Evolutionary conservation across 2,888 invertebrate genomes (phyloP).

Genomic region (Amphimallon solstitiale): DNA sequence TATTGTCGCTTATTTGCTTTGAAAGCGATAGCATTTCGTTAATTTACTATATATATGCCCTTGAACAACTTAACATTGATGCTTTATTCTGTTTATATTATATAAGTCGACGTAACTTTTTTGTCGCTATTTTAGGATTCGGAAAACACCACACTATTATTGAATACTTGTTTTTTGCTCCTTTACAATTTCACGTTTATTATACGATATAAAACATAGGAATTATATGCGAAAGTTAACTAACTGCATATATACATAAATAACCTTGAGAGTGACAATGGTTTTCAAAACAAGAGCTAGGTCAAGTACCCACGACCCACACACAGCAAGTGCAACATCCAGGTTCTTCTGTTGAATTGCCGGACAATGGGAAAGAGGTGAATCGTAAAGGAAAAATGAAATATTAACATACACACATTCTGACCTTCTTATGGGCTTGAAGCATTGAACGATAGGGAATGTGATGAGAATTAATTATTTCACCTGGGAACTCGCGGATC

Average conservation of each 20-base stretch:
- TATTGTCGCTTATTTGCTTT: too few species aligned
- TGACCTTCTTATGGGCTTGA: conserved; percentile 45
- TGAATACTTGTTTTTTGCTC: conserved; percentile 41
- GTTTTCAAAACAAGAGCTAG: conserved; percentile 57
- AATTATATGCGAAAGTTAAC: conserved; percentile 43
- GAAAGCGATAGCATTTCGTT: too few species aligned
- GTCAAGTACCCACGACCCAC: conserved; percentile 56
- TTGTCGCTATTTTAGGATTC: background rate
- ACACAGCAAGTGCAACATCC: conserved; percentile 31
- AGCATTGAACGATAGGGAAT: conserved; percentile 53
- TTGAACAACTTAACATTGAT: background rate
- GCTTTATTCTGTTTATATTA: background rate
- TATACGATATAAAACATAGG: background rate
- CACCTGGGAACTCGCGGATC: conserved; percentile 33
- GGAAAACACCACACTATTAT: conserved; percentile 43
- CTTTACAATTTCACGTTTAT: conserved; percentile 44
- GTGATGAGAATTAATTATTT: conserved; percentile 44
- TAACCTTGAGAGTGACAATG: conserved; percentile 55
- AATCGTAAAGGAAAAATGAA: conserved; percentile 42
- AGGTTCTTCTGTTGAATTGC: conserved; percentile 9
- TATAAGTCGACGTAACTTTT: background rate
- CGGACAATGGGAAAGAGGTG: conserved; percentile 27
- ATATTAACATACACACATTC: conserved; percentile 47
- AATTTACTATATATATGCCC: too few species aligned
- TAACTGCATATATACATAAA: conserved; percentile 43